Evolutionary conservation across 2,888 invertebrate species (phyloP), one percentile per base, ranked within the genome.

Genomic region (Drosophila setosimentum): DNA sequence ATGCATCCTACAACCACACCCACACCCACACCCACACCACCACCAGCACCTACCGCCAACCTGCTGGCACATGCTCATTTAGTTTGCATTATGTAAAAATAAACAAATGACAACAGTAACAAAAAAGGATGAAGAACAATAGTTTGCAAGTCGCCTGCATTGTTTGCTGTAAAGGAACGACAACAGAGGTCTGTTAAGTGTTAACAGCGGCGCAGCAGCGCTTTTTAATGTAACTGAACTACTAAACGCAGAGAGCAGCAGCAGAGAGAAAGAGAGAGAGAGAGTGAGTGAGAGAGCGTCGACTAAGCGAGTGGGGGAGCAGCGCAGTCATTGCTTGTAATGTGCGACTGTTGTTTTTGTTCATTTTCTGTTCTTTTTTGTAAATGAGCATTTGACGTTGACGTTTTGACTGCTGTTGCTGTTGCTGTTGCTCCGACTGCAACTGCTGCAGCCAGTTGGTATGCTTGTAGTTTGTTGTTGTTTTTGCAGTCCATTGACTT

Each of bases 341-440:
- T 48, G 27, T 76, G 80, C 67, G 63, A 54, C 54, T 67, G 62
- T 63, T 62, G 63, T 48, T 77, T n/a, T 49, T 73, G 51, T 57
- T 73, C 64, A 62, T 60, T 59, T 54, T 51, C 27, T 42, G 65
- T 73, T 55, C 53, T 65, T 65, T 62, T 57, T 61, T 76, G 71
- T 69, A 79, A 73, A 71, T 82, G 82, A 73, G 75, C 75, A 78
- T 66, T 76, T 80, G 87, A 75, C 77, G 80, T 77, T 73, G 79
- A 79, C 77, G 69, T 73, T 86, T 82, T 78, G 87, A 80, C 83
- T 75, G 69, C 65, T 68, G 71, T 40, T 68, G 69, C 65, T 68
- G 71, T 40, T 68, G 69, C 60, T 53, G 67, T 42, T 54, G 66
- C 60, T 61, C 59, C 61, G 21, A 54, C 55, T 50, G 67, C 37